Evolutionary conservation across 1,140 invertebrate species (phyloP).

Genomic region (Halictus rubicundus): DNA sequence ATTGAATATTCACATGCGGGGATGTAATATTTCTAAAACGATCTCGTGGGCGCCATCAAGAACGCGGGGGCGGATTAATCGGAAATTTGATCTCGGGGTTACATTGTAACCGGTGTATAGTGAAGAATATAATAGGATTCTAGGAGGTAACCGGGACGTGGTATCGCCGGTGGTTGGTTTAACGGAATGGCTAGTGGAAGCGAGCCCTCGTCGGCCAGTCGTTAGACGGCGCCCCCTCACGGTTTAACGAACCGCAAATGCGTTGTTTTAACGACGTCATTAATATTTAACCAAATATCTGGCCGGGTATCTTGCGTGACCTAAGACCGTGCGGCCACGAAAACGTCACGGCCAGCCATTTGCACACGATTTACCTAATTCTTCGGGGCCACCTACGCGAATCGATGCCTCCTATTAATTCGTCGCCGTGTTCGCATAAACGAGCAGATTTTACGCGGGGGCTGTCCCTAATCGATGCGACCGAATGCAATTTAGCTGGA

Average conservation of each 20-base stretch:
- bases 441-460: background rate
- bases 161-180: conserved; percentile 61
- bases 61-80: conserved; percentile 37
- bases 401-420: conserved; percentile 15
- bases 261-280: conserved; percentile 80
- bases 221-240: conserved; percentile 69
- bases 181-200: conserved; percentile 63
- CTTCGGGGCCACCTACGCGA: conserved; percentile 17
- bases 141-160: conserved; percentile 14
- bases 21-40: background rate
- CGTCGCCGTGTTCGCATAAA: conserved; percentile 1
- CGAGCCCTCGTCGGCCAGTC: conserved; percentile 69
- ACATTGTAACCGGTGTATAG: conserved; percentile 14
- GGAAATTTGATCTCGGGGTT: conserved; percentile 47
- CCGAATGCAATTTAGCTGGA: no score
- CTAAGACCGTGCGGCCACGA: conserved; percentile 54
- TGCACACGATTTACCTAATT: conserved; percentile 62
- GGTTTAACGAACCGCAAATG: conserved; percentile 80
- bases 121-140: conserved; percentile 35
- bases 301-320: conserved; percentile 58
- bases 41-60: background rate
- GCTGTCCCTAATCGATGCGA: no score
- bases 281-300: conserved; percentile 81
- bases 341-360: conserved; percentile 33
- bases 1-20: no score